Conservation (phyloP, 1,140 invertebrate species). For the Adoxophyes honmai region DNA sequence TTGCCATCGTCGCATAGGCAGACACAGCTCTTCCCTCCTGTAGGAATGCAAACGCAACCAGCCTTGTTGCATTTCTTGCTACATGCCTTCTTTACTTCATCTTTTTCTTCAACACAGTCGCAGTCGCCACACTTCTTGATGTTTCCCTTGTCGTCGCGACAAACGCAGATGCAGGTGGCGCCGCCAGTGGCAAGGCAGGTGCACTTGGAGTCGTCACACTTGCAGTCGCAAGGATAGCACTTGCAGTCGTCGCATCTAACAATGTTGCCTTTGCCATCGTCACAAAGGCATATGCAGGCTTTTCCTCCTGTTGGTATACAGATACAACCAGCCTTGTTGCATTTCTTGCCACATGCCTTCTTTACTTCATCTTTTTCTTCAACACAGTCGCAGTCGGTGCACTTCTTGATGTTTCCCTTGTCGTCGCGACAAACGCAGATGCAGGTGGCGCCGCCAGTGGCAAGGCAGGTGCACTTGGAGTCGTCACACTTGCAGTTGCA, state of each 20-base stretch:
- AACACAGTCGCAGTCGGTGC: neutral
- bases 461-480: neutral
- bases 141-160: neutral
- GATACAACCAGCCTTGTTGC: conserved; percentile 29
- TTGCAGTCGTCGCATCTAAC: conserved; percentile 32
- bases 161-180: neutral
- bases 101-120: conserved; percentile 21
- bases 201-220: conserved; percentile 14
- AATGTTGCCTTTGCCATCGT: conserved; percentile 31
- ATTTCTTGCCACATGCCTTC: conserved; percentile 16
- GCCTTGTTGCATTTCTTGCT: conserved; percentile 23
- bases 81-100: conserved; percentile 22
- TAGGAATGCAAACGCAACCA: conserved; percentile 21
- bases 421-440: neutral
- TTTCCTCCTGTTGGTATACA: conserved; percentile 35
- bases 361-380: neutral
- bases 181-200: neutral
- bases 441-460: neutral
- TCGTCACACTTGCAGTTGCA: conserved; percentile 20
- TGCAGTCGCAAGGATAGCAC: conserved; percentile 18
- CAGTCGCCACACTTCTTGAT: neutral
- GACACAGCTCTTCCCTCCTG: conserved; percentile 21
- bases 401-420: conserved; percentile 5
- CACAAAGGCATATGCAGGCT: conserved; percentile 14
- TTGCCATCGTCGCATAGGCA: conserved; percentile 25